Evolutionary conservation across 2,113 vertebrate genomes (phyloP).

Genomic region (Struthio camelus): DNA sequence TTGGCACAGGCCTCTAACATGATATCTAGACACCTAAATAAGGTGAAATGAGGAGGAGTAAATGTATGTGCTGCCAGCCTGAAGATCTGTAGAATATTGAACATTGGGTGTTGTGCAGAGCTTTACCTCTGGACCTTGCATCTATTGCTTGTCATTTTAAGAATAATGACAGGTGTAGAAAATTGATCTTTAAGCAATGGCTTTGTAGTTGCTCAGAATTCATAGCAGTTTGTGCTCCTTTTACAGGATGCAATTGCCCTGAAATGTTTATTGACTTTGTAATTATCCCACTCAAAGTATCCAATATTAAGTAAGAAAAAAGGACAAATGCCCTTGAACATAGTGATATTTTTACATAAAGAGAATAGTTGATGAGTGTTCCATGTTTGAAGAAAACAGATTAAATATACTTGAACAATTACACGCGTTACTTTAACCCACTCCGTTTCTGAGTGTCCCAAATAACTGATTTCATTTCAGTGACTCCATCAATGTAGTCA

Average conservation of each 20-base stretch:
- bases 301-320: neutral
- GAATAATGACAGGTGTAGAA: neutral
- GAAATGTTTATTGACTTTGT: slow-evolving; percentile 6
- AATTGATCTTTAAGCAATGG: neutral
- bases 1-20: neutral
- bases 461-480: neutral
- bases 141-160: neutral
- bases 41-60: neutral
- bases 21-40: neutral
- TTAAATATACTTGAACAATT: neutral
- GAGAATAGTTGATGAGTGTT: neutral
- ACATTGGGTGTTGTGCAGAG: neutral
- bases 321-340: neutral
- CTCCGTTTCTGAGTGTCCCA: neutral
- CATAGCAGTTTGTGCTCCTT: neutral
- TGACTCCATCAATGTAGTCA: neutral
- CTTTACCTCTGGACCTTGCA: neutral
- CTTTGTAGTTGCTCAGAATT: neutral
- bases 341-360: neutral
- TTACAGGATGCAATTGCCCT: neutral
- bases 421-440: neutral
- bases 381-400: neutral
- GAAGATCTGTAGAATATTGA: neutral
- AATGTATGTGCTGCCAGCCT: neutral
- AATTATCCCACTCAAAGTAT: neutral